Conservation (phyloP, 2,797 vertebrate species). For the Chrysocyon brachyurus region DNA sequence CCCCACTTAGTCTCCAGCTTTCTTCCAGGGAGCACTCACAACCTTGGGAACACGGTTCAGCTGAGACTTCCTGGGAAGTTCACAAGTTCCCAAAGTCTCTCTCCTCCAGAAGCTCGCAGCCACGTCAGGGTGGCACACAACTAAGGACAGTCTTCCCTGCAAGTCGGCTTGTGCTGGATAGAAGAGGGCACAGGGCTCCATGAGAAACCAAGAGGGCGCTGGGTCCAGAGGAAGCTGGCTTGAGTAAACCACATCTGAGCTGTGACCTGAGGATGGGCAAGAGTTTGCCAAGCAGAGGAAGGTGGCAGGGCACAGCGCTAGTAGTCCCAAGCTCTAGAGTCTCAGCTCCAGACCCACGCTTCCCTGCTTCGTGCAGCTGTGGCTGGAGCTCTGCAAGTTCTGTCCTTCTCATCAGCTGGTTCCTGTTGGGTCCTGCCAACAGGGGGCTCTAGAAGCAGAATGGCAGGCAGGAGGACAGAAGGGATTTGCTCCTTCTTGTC, state of each 20-base stretch:
- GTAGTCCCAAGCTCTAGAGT: background rate
- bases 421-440: background rate
- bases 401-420: background rate
- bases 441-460: background rate
- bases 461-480: background rate
- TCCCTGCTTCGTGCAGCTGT: accelerated
- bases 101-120: background rate
- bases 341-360: background rate
- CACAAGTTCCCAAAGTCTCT: background rate
- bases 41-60: background rate
- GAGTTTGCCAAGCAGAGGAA: background rate
- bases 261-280: background rate
- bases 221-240: background rate
- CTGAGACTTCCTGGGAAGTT: background rate
- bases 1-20: background rate
- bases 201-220: background rate
- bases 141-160: background rate
- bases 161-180: too few species aligned
- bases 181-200: background rate
- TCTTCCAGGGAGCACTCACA: background rate
- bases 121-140: background rate
- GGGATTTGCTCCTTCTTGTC: background rate
- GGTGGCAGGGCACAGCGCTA: background rate
- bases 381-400: background rate
- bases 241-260: background rate